These are phyloP conservation scores for Leucophora obtusa DNA, from an alignment of 2,888 invertebrate species.

Conservation along the genomic window DNA sequence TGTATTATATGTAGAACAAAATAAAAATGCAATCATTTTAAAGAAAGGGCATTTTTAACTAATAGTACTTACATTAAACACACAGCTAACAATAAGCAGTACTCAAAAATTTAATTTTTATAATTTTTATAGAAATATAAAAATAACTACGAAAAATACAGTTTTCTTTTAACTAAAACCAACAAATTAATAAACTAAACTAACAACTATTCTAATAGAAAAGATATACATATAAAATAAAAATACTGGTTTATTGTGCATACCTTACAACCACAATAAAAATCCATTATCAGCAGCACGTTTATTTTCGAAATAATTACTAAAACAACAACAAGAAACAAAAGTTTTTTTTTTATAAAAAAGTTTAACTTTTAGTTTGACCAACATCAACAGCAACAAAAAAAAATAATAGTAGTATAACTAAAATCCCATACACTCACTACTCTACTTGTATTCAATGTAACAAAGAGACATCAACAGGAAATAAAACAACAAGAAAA, in stretches of 20 bases:
- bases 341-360: conserved; percentile 43
- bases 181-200: conserved; percentile 18
- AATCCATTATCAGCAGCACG: conserved; percentile 50
- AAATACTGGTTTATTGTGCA: not conserved
- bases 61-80: no score
- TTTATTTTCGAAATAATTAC: conserved; percentile 59
- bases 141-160: no score
- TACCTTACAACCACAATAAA: conserved; percentile 2
- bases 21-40: not conserved
- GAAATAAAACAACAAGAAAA: conserved; percentile 47
- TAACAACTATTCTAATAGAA: conserved; percentile 16
- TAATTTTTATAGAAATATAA: no score
- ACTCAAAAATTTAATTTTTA: no score
- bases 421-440: conserved; percentile 10
- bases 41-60: not conserved
- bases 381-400: conserved; percentile 40
- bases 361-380: conserved; percentile 57
- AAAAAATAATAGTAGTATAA: conserved; percentile 1
- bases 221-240: not conserved
- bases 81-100: no score
- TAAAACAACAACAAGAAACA: conserved; percentile 42
- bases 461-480: conserved; percentile 58
- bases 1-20: not conserved
- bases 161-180: not conserved
- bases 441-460: conserved; percentile 5